Conservation (phyloP, 2,888 invertebrate species). For the Hemicrepidius hirtus region DNA sequence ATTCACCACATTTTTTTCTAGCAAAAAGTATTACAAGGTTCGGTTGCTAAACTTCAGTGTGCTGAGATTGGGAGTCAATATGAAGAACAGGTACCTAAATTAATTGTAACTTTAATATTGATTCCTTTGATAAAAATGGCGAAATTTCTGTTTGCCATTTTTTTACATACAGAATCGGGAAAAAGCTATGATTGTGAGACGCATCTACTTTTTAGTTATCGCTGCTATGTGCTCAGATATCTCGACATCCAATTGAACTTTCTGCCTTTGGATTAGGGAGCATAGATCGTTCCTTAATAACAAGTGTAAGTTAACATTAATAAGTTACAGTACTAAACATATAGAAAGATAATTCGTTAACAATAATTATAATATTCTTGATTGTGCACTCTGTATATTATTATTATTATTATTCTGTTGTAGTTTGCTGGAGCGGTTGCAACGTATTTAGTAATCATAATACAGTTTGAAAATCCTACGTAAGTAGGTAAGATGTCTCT, state of each 20-base stretch:
- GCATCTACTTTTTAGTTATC: slow-evolving; percentile 1
- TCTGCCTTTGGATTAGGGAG: slow-evolving; percentile 12
- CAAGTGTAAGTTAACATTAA: no score
- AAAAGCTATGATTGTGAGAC: no score
- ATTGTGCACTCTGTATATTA: neutral
- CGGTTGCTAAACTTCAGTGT: neutral
- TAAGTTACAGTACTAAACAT: no score
- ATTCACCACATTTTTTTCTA: neutral
- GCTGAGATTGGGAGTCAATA: neutral
- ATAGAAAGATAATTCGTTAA: no score
- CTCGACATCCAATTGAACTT: neutral
- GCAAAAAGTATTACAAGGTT: neutral
- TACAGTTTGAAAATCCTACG: slow-evolving; percentile 2
- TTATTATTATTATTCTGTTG: neutral
- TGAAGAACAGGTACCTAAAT: slow-evolving; percentile 9
- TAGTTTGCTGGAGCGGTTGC: slow-evolving; percentile 20
- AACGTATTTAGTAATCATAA: slow-evolving; percentile 14
- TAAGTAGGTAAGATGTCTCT: neutral
- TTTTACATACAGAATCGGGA: no score
- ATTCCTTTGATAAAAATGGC: no score
- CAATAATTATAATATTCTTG: no score
- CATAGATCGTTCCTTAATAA: slow-evolving; percentile 12
- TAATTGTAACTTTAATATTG: no score
- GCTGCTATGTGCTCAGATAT: neutral
- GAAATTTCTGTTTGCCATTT: no score